These are phyloP conservation scores for Darevskia nairensis DNA, from an alignment of 2,797 vertebrate genomes.

Conservation along the genomic window DNA sequence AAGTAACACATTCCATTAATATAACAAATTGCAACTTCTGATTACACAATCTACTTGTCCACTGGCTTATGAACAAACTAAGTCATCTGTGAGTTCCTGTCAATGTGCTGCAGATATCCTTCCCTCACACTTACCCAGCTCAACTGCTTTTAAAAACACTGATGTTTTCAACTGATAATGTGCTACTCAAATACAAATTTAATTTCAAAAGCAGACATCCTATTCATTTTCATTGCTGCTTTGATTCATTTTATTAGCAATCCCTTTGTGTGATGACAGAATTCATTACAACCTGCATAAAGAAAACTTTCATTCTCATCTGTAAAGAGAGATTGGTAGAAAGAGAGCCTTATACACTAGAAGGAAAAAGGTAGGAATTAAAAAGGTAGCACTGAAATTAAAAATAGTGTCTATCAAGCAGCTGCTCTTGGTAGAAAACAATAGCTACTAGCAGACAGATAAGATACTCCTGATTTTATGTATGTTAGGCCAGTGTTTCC, in stretches of 20 bases:
- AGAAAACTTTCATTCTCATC: slow-evolving; percentile 78
- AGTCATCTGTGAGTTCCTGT: neutral
- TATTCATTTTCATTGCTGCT: slow-evolving; percentile 73
- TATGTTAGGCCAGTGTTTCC: slow-evolving; percentile 25
- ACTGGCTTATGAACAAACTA: neutral
- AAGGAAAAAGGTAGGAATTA: slow-evolving; percentile 50
- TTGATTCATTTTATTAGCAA: slow-evolving; percentile 82
- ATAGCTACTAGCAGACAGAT: slow-evolving; percentile 34
- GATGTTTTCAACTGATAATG: slow-evolving; percentile 47
- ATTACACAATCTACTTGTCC: slow-evolving; percentile 17
- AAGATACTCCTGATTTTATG: slow-evolving; percentile 28
- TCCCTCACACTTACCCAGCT: slow-evolving; percentile 17
- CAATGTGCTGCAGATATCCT: slow-evolving; percentile 27
- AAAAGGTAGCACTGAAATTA: slow-evolving; percentile 34
- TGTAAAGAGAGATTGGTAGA: slow-evolving; percentile 64
- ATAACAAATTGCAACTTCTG: neutral
- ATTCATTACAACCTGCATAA: slow-evolving; percentile 77
- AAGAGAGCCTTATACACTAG: slow-evolving; percentile 48
- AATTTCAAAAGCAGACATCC: slow-evolving; percentile 72
- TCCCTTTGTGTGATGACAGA: slow-evolving; percentile 79
- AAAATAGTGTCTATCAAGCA: slow-evolving; percentile 55
- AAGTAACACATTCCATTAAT: neutral
- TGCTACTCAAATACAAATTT: slow-evolving; percentile 66
- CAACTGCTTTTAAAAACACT: slow-evolving; percentile 37
- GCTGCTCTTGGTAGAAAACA: slow-evolving; percentile 52